These are phyloP conservation scores for Crax fasciolata DNA, from an alignment of 2,797 vertebrate species.

Conservation along the genomic window DNA sequence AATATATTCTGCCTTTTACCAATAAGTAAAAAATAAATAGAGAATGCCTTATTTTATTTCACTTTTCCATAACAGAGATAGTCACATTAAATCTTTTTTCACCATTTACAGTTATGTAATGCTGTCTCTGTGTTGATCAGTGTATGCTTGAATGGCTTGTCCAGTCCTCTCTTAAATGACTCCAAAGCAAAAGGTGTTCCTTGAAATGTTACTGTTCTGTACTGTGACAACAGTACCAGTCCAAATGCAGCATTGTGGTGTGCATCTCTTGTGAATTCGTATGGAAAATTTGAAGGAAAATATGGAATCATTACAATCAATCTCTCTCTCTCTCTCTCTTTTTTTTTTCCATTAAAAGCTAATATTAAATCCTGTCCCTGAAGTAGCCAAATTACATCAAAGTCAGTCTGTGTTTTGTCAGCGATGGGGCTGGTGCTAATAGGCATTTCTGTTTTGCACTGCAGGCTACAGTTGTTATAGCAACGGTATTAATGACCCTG, in stretches of 20 bases:
- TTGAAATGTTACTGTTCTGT: neutral
- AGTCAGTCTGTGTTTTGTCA: conserved; percentile 46
- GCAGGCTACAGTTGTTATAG: conserved; percentile 49
- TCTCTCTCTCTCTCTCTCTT: neutral
- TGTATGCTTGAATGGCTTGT: rapidly evolving
- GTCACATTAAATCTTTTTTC: neutral
- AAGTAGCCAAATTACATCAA: neutral
- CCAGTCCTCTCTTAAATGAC: neutral
- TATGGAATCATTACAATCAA: neutral
- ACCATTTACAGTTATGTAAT: neutral
- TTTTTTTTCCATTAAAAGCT: neutral
- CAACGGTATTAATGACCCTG: conserved; percentile 1
- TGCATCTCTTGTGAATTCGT: neutral
- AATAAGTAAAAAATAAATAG: neutral
- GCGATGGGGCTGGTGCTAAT: neutral
- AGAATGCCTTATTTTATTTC: neutral
- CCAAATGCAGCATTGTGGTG: neutral
- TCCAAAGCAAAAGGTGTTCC: neutral
- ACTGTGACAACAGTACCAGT: neutral
- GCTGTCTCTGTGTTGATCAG: neutral
- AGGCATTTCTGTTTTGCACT: conserved; percentile 15
- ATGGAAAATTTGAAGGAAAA: neutral
- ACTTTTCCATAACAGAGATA: neutral
- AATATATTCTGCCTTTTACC: neutral
- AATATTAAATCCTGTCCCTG: conserved; percentile 1